Conservation (phyloP, 1,140 invertebrate genomes). For the Drosophila tristis region DNA sequence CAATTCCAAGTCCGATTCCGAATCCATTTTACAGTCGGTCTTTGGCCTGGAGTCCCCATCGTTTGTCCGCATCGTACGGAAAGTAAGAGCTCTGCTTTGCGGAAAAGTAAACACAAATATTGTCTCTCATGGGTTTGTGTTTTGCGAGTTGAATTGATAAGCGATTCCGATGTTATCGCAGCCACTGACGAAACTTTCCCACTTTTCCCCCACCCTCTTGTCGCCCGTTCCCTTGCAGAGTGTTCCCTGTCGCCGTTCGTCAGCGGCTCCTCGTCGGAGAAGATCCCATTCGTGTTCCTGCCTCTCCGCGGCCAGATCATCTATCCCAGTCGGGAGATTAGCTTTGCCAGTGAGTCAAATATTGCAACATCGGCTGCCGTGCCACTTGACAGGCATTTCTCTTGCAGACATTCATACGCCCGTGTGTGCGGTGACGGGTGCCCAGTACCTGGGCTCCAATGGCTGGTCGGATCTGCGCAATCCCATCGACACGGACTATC, state of each 20-base stretch:
- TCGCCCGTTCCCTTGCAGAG: conserved; percentile 86
- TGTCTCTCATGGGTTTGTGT: conserved; percentile 20
- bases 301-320: conserved; percentile 93
- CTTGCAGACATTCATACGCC: conserved; percentile 89
- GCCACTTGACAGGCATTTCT: not conserved
- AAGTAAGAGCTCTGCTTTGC: conserved; percentile 61
- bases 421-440: conserved; percentile 93
- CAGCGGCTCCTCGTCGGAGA: conserved; percentile 89
- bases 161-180: conserved; percentile 47
- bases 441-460: conserved; percentile 90
- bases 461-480: conserved; percentile 92
- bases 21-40: conserved; percentile 22
- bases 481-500: conserved; percentile 90
- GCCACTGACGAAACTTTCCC: conserved; percentile 51
- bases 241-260: conserved; percentile 92
- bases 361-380: conserved; percentile 5
- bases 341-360: conserved; percentile 89
- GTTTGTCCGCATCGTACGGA: conserved; percentile 34
- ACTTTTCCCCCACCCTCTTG: conserved; percentile 23
- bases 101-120: conserved; percentile 55
- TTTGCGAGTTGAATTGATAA: conserved; percentile 67
- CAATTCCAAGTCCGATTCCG: not conserved
- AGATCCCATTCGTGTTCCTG: conserved; percentile 93
- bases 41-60: conserved; percentile 18
- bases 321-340: conserved; percentile 93